These are phyloP conservation scores for Sprattus sprattus DNA, from an alignment of 2,113 vertebrate species.

Conservation along the genomic window DNA sequence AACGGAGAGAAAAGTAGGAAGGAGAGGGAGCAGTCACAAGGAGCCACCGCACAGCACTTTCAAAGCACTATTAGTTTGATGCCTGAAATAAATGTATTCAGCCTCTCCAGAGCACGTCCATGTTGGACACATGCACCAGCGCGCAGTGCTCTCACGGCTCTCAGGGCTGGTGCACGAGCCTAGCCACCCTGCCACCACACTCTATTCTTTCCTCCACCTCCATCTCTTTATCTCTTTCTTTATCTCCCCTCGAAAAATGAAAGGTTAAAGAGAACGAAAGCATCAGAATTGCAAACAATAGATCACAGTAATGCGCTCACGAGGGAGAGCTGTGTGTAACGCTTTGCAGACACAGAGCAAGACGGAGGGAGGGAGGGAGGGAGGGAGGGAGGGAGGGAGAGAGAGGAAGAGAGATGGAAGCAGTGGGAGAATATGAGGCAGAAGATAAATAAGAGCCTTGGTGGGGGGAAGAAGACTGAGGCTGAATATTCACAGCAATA, in stretches of 20 bases:
- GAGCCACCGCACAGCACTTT: not conserved
- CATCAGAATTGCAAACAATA: conserved; percentile 30
- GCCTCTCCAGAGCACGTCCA: not conserved
- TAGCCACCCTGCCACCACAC: not conserved
- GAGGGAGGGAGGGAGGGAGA: not conserved
- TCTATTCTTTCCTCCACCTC: not conserved
- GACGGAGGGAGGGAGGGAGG: not conserved
- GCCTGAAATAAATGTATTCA: not conserved
- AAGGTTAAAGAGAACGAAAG: conserved; percentile 9
- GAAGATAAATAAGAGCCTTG: conserved; percentile 35
- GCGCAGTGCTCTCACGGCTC: not conserved
- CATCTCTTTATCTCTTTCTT: not conserved
- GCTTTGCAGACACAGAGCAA: not conserved
- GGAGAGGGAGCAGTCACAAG: too few species aligned
- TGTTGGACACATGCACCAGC: not conserved
- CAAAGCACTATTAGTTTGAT: not conserved
- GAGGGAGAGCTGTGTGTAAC: not conserved
- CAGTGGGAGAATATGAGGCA: not conserved
- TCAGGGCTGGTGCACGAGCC: not conserved
- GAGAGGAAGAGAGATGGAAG: not conserved
- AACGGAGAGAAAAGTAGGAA: not conserved
- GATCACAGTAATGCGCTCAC: conserved; percentile 27
- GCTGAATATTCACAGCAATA: conserved; percentile 36
- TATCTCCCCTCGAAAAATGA: not conserved
- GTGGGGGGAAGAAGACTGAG: conserved; percentile 14